Evolutionary conservation across 1,140 invertebrate genomes (phyloP).

Genomic region (Drosophila murphyi): DNA sequence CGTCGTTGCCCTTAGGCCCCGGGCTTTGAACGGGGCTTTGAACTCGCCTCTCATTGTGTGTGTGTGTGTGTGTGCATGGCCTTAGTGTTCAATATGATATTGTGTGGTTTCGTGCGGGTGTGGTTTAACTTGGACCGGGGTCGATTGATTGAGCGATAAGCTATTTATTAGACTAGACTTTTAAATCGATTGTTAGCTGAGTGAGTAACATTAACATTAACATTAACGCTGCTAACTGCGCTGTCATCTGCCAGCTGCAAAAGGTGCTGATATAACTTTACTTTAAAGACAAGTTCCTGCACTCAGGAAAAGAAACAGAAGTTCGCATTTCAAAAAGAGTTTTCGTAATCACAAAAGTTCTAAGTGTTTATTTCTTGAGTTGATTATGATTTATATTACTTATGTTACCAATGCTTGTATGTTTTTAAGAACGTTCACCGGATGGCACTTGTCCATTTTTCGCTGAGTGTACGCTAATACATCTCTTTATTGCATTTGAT

Average conservation of each 20-base stretch:
- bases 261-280: neutral
- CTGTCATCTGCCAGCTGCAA: constrained; percentile 18
- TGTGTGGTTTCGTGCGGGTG: constrained; percentile 63
- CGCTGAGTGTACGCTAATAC: constrained; percentile 18
- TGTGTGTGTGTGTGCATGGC: constrained; percentile 41
- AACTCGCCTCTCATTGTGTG: constrained; percentile 47
- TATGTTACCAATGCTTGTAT: too few species aligned
- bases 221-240: constrained; percentile 9
- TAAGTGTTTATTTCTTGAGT: too few species aligned
- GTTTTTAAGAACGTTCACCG: too few species aligned
- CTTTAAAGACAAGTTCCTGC: neutral
- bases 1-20: constrained; percentile 35
- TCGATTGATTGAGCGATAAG: constrained; percentile 62
- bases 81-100: constrained; percentile 52
- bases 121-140: constrained; percentile 69
- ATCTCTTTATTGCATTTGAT: constrained; percentile 39
- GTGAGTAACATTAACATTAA: constrained; percentile 22
- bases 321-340: neutral
- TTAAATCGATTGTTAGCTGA: constrained; percentile 29
- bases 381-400: too few species aligned
- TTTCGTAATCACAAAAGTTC: too few species aligned
- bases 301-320: neutral
- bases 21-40: constrained; percentile 46
- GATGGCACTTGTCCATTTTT: too few species aligned
- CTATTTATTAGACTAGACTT: constrained; percentile 11